Evolutionary conservation across 2,888 invertebrate genomes (phyloP).

Genomic region (Drosophila cracens): DNA sequence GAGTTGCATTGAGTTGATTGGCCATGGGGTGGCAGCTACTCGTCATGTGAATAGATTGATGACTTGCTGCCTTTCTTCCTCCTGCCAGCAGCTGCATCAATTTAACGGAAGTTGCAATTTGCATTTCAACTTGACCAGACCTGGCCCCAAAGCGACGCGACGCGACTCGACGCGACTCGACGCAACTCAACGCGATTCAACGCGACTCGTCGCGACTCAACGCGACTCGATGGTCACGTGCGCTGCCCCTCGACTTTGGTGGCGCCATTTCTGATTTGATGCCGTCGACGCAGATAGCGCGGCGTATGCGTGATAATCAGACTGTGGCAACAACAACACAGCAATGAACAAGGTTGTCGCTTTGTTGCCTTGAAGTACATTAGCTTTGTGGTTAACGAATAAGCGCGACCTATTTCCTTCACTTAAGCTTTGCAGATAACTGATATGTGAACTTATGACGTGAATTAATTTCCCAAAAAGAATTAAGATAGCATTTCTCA

Average conservation of each 20-base stretch:
- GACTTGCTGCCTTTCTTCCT: not conserved
- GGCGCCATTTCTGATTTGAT: conserved; percentile 74
- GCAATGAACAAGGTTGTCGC: conserved; percentile 10
- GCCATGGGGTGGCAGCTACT: conserved; percentile 36
- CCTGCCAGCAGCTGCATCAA: conserved; percentile 63
- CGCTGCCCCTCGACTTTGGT: conserved; percentile 26
- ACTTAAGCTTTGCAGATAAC: not conserved
- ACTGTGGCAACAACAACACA: conserved; percentile 19
- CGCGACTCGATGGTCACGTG: conserved; percentile 49
- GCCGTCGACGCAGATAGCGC: conserved; percentile 48
- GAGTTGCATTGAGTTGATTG: conserved; percentile 44
- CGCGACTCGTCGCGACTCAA: not conserved
- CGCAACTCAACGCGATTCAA: not conserved
- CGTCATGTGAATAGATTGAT: conserved; percentile 47
- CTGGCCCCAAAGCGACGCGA: conserved; percentile 33
- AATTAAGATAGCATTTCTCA: not conserved
- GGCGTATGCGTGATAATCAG: conserved; percentile 69
- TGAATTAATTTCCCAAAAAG: too few species aligned
- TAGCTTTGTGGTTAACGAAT: not conserved
- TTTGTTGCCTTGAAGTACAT: not conserved
- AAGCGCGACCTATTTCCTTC: not conserved
- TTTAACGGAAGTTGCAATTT: conserved; percentile 80
- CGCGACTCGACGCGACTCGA: not conserved
- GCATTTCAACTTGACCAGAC: conserved; percentile 75
- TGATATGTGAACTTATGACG: not conserved